A percentile compares a stretch with the other conserved stretches of the same genome.
phyloP scores from a whole-genome alignment of 2,113 vertebrate genomes.

The Poecile atricapillus region DNA sequence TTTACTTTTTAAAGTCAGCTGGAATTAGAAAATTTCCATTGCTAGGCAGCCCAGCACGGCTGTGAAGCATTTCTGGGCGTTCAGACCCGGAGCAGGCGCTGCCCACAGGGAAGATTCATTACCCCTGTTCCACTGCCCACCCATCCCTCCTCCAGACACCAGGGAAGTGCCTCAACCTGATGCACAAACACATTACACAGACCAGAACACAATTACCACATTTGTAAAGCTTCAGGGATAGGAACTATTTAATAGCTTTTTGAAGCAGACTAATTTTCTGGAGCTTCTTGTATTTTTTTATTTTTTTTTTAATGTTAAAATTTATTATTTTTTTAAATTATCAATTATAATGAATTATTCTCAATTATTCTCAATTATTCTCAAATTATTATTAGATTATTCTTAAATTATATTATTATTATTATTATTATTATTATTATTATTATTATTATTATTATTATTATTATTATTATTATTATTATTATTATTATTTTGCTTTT shows the following conservation, averaged over 20 bases:
- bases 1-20: slow-evolving; percentile 68
- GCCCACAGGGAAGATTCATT: slow-evolving; percentile 68
- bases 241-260: slow-evolving; percentile 71
- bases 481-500: slow-evolving; percentile 46
- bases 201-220: slow-evolving; percentile 68
- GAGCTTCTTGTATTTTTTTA: slow-evolving; percentile 40
- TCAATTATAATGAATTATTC: too few species aligned
- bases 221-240: slow-evolving; percentile 71
- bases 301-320: not conserved
- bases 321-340: not conserved
- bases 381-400: too few species aligned
- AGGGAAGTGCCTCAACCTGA: not conserved
- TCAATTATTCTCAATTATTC: too few species aligned
- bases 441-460: too few species aligned
- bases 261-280: slow-evolving; percentile 70
- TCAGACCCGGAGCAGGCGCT: slow-evolving; percentile 49
- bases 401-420: too few species aligned
- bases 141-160: not conserved
- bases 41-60: slow-evolving; percentile 66
- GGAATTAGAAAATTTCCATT: slow-evolving; percentile 68
- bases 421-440: too few species aligned
- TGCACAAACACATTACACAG: slow-evolving; percentile 56
- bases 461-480: too few species aligned
- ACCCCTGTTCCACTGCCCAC: slow-evolving; percentile 1
- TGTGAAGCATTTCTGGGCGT: slow-evolving; percentile 66